phyloP scores from a whole-genome alignment of 2,113 vertebrate genomes.

The Pholis gunnellus region DNA sequence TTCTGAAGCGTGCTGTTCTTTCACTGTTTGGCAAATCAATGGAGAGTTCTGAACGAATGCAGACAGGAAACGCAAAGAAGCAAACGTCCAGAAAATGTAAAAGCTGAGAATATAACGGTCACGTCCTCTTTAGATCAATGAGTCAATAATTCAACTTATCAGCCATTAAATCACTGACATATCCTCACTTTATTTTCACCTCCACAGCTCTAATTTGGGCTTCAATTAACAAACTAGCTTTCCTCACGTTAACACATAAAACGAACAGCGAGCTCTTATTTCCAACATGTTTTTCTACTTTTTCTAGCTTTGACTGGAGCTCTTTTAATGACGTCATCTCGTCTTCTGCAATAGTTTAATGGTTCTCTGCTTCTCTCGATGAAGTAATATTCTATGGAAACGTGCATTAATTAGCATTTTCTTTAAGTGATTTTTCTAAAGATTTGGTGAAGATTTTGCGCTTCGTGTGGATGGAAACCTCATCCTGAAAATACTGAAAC shows the following conservation, averaged over 20 bases:
- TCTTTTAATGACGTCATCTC: neutral
- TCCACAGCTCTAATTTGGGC: neutral
- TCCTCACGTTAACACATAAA: neutral
- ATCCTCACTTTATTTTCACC: neutral
- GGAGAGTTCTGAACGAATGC: neutral
- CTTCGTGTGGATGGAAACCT: neutral
- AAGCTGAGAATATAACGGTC: neutral
- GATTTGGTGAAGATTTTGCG: neutral
- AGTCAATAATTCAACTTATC: neutral
- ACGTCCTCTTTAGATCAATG: neutral
- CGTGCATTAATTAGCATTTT: neutral
- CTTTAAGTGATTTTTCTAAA: neutral
- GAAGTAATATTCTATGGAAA: neutral
- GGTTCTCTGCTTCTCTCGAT: neutral
- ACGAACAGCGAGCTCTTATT: neutral
- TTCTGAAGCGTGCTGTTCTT: conserved; percentile 17
- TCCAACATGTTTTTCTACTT: neutral
- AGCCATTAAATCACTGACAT: neutral
- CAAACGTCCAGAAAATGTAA: neutral
- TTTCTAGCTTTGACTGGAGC: neutral
- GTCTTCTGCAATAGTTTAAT: neutral
- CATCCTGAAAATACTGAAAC: neutral
- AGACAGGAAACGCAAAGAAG: neutral
- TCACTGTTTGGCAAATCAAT: neutral
- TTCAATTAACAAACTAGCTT: neutral